Percentiles rank a stretch among this genome's conserved stretches.
These are phyloP conservation scores for Varecia variegata DNA, from an alignment of 2,797 vertebrate species.

Conservation along the genomic window DNA sequence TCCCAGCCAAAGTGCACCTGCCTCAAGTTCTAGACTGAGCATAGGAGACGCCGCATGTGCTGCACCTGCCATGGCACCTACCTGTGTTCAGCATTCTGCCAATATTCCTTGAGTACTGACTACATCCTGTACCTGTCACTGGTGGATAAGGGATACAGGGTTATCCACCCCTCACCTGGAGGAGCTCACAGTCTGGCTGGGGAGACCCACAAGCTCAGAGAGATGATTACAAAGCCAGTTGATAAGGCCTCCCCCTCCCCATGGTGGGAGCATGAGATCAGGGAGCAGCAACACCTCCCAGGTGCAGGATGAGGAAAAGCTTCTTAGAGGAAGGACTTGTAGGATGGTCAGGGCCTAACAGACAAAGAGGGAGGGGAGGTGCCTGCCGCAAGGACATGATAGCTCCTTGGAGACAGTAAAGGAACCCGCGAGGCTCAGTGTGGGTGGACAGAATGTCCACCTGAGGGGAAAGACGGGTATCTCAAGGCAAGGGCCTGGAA, in stretches of 20 bases:
- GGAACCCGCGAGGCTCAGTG: not conserved
- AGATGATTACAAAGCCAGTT: not conserved
- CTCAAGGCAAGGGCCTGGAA: not conserved
- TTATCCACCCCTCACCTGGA: too few species aligned
- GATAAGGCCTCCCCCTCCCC: not conserved
- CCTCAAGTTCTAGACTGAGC: not conserved
- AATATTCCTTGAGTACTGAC: not conserved
- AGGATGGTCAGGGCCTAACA: not conserved
- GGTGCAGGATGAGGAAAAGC: not conserved
- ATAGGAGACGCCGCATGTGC: not conserved
- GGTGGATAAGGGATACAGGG: not conserved
- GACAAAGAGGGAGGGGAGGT: not conserved
- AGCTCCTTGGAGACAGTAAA: not conserved
- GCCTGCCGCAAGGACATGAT: not conserved
- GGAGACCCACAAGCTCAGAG: not conserved
- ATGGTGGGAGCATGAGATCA: not conserved
- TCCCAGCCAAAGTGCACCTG: not conserved
- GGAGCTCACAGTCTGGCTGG: not conserved
- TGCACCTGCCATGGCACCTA: not conserved
- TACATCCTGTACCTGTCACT: not conserved
- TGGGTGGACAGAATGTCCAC: not conserved
- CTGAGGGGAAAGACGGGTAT: not conserved
- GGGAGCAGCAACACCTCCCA: not conserved
- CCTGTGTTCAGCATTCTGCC: not conserved
- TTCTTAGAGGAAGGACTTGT: not conserved